Evolutionary conservation across 2,888 invertebrate genomes (phyloP).

Genomic region (Drosophila helvetica): DNA sequence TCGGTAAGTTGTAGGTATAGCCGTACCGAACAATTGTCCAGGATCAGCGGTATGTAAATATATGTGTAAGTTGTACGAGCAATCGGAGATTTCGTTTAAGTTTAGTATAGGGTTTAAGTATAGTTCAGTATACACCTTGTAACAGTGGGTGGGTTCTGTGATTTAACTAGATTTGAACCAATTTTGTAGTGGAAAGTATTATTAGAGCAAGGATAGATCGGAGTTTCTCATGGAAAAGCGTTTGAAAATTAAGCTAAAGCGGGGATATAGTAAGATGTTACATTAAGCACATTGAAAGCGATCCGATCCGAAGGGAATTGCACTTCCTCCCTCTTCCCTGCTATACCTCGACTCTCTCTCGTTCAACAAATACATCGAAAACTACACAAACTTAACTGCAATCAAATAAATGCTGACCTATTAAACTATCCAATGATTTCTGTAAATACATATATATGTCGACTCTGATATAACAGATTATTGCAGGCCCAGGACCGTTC

Average conservation of each 20-base stretch:
- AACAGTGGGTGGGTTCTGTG: conserved; percentile 66
- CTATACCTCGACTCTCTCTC: background rate
- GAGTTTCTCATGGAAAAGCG: background rate
- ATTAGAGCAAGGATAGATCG: background rate
- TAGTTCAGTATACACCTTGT: conserved; percentile 43
- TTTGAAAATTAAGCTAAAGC: conserved; percentile 45
- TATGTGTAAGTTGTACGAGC: conserved; percentile 50
- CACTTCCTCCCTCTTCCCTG: conserved; percentile 3
- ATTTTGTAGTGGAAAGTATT: background rate
- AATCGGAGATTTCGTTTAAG: conserved; percentile 67
- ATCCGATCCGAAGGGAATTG: conserved; percentile 12
- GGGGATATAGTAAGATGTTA: conserved; percentile 26
- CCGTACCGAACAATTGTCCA: background rate
- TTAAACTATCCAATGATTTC: conserved; percentile 31
- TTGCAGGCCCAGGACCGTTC: conserved; percentile 26
- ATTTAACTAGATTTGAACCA: conserved; percentile 12
- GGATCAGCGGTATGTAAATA: conserved; percentile 36
- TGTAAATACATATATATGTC: conserved; percentile 19
- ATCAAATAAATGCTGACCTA: conserved; percentile 36
- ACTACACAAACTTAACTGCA: conserved; percentile 70
- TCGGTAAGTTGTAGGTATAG: conserved; percentile 21
- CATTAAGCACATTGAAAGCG: conserved; percentile 55
- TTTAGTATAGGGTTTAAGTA: conserved; percentile 21
- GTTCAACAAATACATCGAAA: conserved; percentile 43
- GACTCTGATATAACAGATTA: conserved; percentile 46